Evolutionary conservation across 1,140 invertebrate species (phyloP), one percentile per base, ranked within the genome.

Genomic region (Coptotermes formosanus): DNA sequence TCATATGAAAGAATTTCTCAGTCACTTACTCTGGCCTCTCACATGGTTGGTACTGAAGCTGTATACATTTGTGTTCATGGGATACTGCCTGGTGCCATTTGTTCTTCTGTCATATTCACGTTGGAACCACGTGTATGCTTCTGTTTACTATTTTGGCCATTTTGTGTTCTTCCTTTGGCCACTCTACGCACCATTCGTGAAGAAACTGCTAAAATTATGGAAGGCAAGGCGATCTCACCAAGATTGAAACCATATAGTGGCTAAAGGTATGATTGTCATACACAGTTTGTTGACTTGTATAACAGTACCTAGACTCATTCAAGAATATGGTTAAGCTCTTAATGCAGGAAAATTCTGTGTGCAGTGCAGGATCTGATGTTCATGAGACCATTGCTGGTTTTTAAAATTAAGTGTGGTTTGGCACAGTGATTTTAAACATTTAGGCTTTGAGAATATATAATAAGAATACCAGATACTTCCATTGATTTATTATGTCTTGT

Each of bases 1-100:
- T 87, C 88, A 88, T 52, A 25, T 90, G 12, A 85, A 88, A 48
- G 82, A 87, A 30, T 87, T 89, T 23, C 85, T 90, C 2, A 87
- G 84, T 11, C 87, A 88, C 19, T 89, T 87, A 43, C 85, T 92
- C 43, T 89, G 89, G 9, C 64, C 64, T 30, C 25, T 75, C 25
- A 87, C 90, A 19, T 91, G 90, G 90, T 86, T 95, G 0, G 43
- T 96, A 3, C 90, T 96, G 6, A 97, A 97, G 90, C 88, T 94
- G 0, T 97, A 97, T 88, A 94, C 96, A 0, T 92, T 95, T 21
- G 92, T 97, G 23, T 96, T 96, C 88, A 96, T 98, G 93, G 96
- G 97, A 21, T 98, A 96, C 92, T 95, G 95, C 89, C 91, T 98
- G 21, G 91, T 95, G 12, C 94, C 96, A 0, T 98, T 99, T 89